Percentiles rank a stretch among this genome's conserved stretches.
Conservation (phyloP, 2,113 vertebrate genomes). For the Syngnathus scovelli region DNA sequence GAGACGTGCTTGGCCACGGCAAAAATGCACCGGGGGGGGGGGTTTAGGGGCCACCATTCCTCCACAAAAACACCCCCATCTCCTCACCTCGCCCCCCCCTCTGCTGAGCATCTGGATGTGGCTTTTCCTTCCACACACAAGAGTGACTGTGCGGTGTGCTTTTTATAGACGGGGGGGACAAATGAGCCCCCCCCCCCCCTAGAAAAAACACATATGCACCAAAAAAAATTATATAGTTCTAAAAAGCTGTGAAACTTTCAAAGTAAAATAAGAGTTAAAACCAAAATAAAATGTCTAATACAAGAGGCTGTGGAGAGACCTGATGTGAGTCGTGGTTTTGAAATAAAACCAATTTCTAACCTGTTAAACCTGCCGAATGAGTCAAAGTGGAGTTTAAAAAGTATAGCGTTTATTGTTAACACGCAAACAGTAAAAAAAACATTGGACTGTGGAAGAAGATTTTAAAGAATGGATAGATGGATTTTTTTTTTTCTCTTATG, state of each 20-base stretch:
- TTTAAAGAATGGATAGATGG: too few species aligned
- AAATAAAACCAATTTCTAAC: too few species aligned
- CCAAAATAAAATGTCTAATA: background rate
- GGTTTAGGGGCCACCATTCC: slow-evolving; percentile 45
- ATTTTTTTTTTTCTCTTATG: too few species aligned
- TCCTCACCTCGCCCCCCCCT: background rate
- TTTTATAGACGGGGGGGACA: slow-evolving; percentile 71
- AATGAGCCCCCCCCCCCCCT: slow-evolving; percentile 33
- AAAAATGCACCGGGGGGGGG: slow-evolving; percentile 71
- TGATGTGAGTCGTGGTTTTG: background rate
- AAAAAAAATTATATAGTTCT: background rate
- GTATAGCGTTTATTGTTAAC: too few species aligned
- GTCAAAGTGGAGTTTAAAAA: too few species aligned
- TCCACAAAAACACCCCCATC: background rate
- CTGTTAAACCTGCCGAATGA: too few species aligned
- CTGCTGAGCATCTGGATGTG: slow-evolving; percentile 71
- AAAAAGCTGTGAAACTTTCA: background rate
- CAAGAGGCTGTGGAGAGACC: background rate
- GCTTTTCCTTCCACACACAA: slow-evolving; percentile 69
- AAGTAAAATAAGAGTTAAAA: too few species aligned
- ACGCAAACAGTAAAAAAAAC: too few species aligned
- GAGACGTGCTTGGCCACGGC: slow-evolving; percentile 72
- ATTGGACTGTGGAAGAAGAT: too few species aligned
- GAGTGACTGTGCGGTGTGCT: slow-evolving; percentile 65
- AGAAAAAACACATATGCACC: background rate